These are phyloP conservation scores for Nasonia oneida DNA, from an alignment of 2,888 invertebrate genomes.

Conservation along the genomic window DNA sequence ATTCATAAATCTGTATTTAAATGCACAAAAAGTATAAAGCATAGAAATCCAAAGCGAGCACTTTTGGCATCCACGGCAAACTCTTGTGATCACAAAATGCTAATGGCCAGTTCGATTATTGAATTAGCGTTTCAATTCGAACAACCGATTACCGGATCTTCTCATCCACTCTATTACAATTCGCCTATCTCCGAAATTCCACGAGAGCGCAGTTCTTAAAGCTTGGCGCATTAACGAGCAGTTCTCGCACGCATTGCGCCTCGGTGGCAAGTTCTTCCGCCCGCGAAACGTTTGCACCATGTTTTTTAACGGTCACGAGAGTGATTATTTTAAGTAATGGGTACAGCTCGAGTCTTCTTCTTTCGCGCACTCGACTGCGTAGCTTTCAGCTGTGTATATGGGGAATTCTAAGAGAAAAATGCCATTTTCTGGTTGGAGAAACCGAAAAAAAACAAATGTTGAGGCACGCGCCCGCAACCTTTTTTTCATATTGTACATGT, in stretches of 20 bases:
- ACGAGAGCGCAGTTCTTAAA: neutral
- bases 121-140: constrained; percentile 46
- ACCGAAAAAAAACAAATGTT: too few relatives aligned
- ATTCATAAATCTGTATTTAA: too few relatives aligned
- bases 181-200: constrained; percentile 13
- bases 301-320: constrained; percentile 51
- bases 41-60: neutral
- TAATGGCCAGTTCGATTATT: constrained; percentile 48
- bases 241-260: constrained; percentile 51
- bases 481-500: too few relatives aligned
- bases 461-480: too few relatives aligned
- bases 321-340: constrained; percentile 60
- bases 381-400: neutral
- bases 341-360: constrained; percentile 26
- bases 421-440: too few relatives aligned
- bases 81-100: neutral
- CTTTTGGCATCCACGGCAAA: neutral
- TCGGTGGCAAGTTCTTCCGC: neutral
- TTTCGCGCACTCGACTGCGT: neutral
- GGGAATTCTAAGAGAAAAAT: too few relatives aligned
- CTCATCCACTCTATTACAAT: neutral
- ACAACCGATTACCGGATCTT: constrained; percentile 12
- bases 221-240: neutral
- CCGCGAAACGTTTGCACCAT: constrained; percentile 42
- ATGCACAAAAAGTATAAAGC: too few relatives aligned